phyloP scores from a whole-genome alignment of 2,888 invertebrate species.

The Pseudococcus viburni region DNA sequence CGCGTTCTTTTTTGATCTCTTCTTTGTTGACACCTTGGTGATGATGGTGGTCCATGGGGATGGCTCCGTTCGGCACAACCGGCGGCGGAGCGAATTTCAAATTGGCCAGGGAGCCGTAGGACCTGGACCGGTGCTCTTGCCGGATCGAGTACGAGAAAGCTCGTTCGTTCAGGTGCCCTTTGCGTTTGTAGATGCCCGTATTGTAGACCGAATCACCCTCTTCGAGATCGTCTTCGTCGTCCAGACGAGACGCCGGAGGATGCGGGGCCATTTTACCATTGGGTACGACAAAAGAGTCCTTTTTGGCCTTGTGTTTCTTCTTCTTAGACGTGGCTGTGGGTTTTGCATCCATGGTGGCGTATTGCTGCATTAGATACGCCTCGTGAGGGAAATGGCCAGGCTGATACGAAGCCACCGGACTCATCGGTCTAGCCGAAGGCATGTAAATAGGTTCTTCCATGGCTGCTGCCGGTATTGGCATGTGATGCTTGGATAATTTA shows the following conservation, averaged over 20 bases:
- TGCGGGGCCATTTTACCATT: slow-evolving; percentile 69
- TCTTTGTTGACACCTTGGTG: slow-evolving; percentile 72
- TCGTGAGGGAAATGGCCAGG: slow-evolving; percentile 76
- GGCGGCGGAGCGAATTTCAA: slow-evolving; percentile 87
- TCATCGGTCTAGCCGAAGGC: slow-evolving; percentile 74
- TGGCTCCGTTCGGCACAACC: slow-evolving; percentile 70
- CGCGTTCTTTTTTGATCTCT: slow-evolving; percentile 89
- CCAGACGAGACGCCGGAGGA: slow-evolving; percentile 70
- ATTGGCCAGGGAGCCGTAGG: slow-evolving; percentile 92
- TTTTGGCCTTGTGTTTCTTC: slow-evolving; percentile 69
- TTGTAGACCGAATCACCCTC: slow-evolving; percentile 77
- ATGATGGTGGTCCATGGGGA: slow-evolving; percentile 64
- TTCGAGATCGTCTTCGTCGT: slow-evolving; percentile 68
- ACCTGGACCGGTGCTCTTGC: slow-evolving; percentile 92
- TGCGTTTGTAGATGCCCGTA: slow-evolving; percentile 90
- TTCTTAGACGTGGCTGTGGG: slow-evolving; percentile 71
- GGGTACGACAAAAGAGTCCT: slow-evolving; percentile 67
- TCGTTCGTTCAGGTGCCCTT: slow-evolving; percentile 92
- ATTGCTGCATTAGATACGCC: slow-evolving; percentile 76
- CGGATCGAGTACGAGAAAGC: slow-evolving; percentile 95
- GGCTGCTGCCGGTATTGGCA: slow-evolving; percentile 71
- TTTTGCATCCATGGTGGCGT: slow-evolving; percentile 74
- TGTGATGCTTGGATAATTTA: slow-evolving; percentile 70
- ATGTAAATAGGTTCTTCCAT: slow-evolving; percentile 74
- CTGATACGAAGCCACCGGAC: slow-evolving; percentile 78